These are phyloP conservation scores for Reticulitermes lucifugus DNA, from an alignment of 2,888 invertebrate genomes.

Conservation along the genomic window DNA sequence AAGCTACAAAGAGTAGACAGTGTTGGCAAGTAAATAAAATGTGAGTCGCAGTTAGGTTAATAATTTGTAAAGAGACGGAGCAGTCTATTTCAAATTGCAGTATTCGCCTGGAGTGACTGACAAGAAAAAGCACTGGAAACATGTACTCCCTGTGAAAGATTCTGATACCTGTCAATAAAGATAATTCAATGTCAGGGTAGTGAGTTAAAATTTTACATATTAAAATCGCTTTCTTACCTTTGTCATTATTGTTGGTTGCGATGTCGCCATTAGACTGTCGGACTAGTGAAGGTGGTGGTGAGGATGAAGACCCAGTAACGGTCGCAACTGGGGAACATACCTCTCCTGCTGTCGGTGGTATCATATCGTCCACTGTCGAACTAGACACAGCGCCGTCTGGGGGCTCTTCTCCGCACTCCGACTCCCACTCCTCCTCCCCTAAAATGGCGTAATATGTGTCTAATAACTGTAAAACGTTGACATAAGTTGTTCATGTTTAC, in stretches of 20 bases:
- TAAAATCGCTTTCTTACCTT: slow-evolving; percentile 3
- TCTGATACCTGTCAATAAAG: no score
- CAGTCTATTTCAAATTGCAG: no score
- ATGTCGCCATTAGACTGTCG: slow-evolving; percentile 25
- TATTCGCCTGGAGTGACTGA: no score
- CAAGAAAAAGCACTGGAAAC: no score
- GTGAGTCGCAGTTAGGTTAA: no score
- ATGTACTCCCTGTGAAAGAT: no score
- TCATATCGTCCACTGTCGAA: neutral
- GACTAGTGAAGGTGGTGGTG: slow-evolving; percentile 10
- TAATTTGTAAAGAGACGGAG: no score
- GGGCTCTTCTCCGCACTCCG: slow-evolving; percentile 40
- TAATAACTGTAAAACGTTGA: no score
- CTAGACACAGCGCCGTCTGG: slow-evolving; percentile 11
- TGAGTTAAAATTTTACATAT: neutral
- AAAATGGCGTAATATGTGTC: neutral
- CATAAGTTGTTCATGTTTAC: no score
- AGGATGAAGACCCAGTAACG: neutral
- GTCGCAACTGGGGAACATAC: neutral
- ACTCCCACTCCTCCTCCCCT: slow-evolving; percentile 50
- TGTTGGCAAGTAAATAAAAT: no score
- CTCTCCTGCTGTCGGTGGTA: neutral
- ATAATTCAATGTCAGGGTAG: no score
- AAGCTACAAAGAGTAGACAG: no score
- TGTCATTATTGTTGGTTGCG: neutral